Percentiles rank a stretch among this genome's conserved stretches.
phyloP scores from a whole-genome alignment of 2,113 vertebrate species.

The Tyto alba region DNA sequence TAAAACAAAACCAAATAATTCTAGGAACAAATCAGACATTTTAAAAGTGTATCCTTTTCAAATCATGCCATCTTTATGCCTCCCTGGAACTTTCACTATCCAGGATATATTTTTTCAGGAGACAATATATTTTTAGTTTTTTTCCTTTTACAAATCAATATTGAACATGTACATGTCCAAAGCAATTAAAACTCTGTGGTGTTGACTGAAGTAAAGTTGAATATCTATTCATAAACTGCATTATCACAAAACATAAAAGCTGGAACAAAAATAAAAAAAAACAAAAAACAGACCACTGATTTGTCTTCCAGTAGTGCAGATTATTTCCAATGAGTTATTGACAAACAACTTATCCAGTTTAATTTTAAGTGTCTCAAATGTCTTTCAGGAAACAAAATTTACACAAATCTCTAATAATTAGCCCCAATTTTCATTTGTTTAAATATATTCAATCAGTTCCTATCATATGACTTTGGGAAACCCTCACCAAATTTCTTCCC shows the following conservation, averaged over 20 bases:
- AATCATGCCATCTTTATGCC: background rate
- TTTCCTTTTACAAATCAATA: background rate
- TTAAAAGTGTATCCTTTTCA: background rate
- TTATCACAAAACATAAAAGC: background rate
- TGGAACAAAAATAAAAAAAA: background rate
- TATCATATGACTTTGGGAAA: background rate
- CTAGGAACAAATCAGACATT: background rate
- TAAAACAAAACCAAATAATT: background rate
- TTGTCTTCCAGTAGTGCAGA: background rate
- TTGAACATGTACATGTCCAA: background rate
- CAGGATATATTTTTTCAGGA: background rate
- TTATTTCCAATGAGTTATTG: background rate
- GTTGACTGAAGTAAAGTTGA: background rate
- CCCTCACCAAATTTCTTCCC: background rate
- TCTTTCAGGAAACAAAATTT: background rate
- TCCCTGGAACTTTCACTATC: background rate
- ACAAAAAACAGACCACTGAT: background rate
- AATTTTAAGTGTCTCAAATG: background rate
- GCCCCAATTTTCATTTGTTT: background rate
- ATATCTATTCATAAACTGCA: background rate
- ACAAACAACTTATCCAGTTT: background rate
- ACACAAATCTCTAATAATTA: background rate
- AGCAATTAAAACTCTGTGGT: background rate
- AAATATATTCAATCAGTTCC: background rate
- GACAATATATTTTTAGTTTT: background rate